Base-by-base conservation (phyloP, 2,113 vertebrate species). In the Phyllostomus discolor region DNA sequence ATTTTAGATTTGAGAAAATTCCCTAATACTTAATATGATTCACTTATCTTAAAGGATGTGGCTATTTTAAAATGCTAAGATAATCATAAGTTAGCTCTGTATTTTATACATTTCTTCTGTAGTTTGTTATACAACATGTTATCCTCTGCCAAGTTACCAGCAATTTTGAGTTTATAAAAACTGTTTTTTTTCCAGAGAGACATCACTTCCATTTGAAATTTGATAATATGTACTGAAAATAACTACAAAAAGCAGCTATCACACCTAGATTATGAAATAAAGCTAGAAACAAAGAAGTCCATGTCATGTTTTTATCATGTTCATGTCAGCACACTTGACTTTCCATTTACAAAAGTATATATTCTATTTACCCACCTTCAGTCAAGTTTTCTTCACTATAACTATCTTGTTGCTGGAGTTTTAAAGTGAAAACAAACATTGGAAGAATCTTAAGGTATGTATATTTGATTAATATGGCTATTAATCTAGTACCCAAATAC, bases 191-290 rank as follows among this genome's bases (percentile, higher is more conserved):
- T 10, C 62, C 9, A 87, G 62, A 91, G 7, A 79, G 8, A 19
- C 14, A 93, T 17, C 7, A 82, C 16, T 1, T 94, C 7, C 22
- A 92, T 79, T 84, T 92, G 46, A 70, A 91, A 95, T 92, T 69
- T 75, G 89, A 69, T 54, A 80, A n/a, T 69, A 57, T 57, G 10
- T 69, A 91, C 48, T 54, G 54, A 88, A 85, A 85, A 86, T 73
- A 57, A 69, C 7, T 70, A 91, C 3, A 12, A 69, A n/a, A 73
- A 81, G 43, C 62, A 35, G 2, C 24, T 66, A 85, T 94, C 16
- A 97, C 48, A 91, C 33, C 28, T n/a, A 93, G 93, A 93, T 94
- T 86, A 86, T 5, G 46, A 83, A 93, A 83, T 83, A 95, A 69
- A 91, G 19, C n/a, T 93, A 52, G 90, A 93, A 89, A 70, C 11